phyloP scores from a whole-genome alignment of 2,888 invertebrate genomes.

The Spodoptera exigua region DNA sequence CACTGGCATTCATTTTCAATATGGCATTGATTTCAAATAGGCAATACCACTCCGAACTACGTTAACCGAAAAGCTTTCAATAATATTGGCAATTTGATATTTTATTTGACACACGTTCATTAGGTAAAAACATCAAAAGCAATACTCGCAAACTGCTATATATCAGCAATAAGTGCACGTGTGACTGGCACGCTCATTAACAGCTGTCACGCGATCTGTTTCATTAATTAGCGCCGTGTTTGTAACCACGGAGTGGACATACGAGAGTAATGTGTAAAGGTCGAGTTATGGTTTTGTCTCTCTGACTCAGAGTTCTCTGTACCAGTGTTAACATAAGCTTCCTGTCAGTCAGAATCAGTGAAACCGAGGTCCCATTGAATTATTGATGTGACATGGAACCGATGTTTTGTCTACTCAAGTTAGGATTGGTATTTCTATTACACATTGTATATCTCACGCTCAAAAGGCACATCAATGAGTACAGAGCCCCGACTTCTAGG shows the following conservation, averaged over 20 bases:
- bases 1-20: not conserved
- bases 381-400: slow-evolving; percentile 7
- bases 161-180: slow-evolving; percentile 47
- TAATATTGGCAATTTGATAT: slow-evolving; percentile 5
- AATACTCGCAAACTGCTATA: slow-evolving; percentile 35
- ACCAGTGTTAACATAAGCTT: slow-evolving; percentile 12
- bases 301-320: slow-evolving; percentile 4
- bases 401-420: too few species aligned
- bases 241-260: slow-evolving; percentile 24
- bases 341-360: not conserved
- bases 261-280: slow-evolving; percentile 17
- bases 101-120: slow-evolving; percentile 30
- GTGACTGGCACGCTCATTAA: slow-evolving; percentile 50
- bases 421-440: too few species aligned
- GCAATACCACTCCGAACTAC: not conserved
- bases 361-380: not conserved
- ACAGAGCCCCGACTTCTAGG: too few species aligned
- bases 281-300: slow-evolving; percentile 16
- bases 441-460: too few species aligned
- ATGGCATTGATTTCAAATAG: too few species aligned
- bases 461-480: too few species aligned
- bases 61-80: slow-evolving; percentile 16
- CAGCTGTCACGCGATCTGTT: slow-evolving; percentile 58
- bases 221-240: slow-evolving; percentile 43
- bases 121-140: slow-evolving; percentile 40